phyloP scores from a whole-genome alignment of 2,797 vertebrate genomes.

The Cryptoprocta ferox region DNA sequence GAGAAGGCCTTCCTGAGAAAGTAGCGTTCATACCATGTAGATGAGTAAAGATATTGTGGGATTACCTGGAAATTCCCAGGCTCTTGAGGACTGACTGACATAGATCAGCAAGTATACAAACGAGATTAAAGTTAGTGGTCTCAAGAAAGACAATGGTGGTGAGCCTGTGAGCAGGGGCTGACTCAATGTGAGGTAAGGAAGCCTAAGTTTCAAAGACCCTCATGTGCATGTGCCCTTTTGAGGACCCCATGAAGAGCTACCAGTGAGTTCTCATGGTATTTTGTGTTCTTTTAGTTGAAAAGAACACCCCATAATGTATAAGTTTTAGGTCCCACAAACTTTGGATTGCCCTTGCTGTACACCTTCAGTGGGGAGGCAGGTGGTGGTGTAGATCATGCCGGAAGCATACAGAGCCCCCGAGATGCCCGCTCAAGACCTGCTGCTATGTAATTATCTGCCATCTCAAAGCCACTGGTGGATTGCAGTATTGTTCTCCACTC shows the following conservation, averaged over 20 bases:
- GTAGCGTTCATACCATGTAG: neutral
- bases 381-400: neutral
- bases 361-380: no score
- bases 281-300: neutral
- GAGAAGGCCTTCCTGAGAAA: neutral
- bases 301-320: neutral
- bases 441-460: neutral
- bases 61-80: neutral
- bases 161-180: neutral
- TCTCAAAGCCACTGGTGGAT: neutral
- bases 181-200: neutral
- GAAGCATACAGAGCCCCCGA: neutral
- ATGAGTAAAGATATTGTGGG: no score
- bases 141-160: neutral
- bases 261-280: neutral
- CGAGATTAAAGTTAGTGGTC: neutral
- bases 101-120: neutral
- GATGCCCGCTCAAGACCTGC: neutral
- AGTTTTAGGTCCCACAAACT: neutral
- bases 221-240: neutral
- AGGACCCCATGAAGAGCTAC: neutral
- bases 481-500: neutral
- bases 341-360: neutral
- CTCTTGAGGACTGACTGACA: neutral
- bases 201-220: neutral